Conservation (phyloP, 2,113 vertebrate species). For the Marmota flaviventris region DNA sequence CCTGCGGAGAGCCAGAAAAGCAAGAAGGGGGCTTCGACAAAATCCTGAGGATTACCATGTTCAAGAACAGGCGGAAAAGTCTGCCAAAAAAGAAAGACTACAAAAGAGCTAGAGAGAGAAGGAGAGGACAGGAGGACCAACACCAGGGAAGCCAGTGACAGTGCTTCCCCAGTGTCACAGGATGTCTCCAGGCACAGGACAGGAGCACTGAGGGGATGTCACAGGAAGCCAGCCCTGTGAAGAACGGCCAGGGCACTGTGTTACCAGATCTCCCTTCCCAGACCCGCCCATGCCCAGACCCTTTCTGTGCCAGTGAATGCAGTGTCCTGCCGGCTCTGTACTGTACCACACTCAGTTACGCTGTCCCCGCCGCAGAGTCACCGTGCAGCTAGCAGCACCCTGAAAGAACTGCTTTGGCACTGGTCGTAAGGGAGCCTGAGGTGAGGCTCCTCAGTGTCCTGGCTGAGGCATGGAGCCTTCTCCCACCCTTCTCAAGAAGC, state of each 20-base stretch:
- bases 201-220: not conserved
- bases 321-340: no score
- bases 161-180: no score
- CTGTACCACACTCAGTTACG: not conserved
- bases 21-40: not conserved
- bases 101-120: not conserved
- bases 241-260: not conserved
- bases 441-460: not conserved
- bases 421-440: not conserved
- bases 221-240: not conserved
- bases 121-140: not conserved
- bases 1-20: not conserved
- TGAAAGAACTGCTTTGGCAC: not conserved
- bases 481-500: not conserved
- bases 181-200: no score
- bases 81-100: not conserved
- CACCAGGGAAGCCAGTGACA: accelerated
- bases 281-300: not conserved
- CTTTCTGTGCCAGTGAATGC: not conserved
- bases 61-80: not conserved
- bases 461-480: not conserved
- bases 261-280: not conserved
- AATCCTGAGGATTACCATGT: not conserved
- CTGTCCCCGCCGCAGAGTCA: not conserved
- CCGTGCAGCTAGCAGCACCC: accelerated